A percentile compares a stretch with the other conserved stretches of the same genome.
phyloP scores from a whole-genome alignment of 2,888 invertebrate species.

The Drosophila dives region DNA sequence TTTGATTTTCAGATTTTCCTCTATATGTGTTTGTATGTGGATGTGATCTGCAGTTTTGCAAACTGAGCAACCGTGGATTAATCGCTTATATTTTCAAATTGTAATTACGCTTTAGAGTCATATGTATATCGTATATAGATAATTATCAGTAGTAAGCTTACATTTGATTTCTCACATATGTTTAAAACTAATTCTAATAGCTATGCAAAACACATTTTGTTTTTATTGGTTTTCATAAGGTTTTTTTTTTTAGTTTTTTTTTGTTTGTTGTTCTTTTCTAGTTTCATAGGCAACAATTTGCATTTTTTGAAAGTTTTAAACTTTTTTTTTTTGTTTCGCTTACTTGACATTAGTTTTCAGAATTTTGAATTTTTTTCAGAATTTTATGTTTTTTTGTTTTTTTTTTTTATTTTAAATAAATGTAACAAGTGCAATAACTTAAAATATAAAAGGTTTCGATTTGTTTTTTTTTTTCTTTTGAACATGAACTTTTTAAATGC shows the following conservation, averaged over 20 bases:
- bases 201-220: constrained; percentile 74
- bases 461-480: constrained; percentile 31
- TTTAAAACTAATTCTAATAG: constrained; percentile 67
- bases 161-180: constrained; percentile 76
- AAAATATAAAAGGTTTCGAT: constrained; percentile 24
- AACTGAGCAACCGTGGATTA: constrained; percentile 50
- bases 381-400: constrained; percentile 28
- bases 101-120: constrained; percentile 56
- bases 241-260: constrained; percentile 6
- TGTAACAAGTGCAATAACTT: constrained; percentile 71
- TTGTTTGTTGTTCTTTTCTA: constrained; percentile 29
- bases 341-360: constrained; percentile 43
- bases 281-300: constrained; percentile 48
- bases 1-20: constrained; percentile 13
- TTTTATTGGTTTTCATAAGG: constrained; percentile 47
- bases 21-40: not conserved
- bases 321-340: constrained; percentile 44
- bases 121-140: constrained; percentile 72
- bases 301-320: constrained; percentile 68
- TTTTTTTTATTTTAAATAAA: constrained; percentile 61
- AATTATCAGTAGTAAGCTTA: constrained; percentile 76
- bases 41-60: constrained; percentile 55
- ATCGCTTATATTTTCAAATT: constrained; percentile 36
- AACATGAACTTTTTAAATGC: constrained; percentile 62
- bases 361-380: constrained; percentile 23